Conservation (phyloP, 35 echinoderm and acorn worm species). For the Heliocidaris erythrogramma region DNA sequence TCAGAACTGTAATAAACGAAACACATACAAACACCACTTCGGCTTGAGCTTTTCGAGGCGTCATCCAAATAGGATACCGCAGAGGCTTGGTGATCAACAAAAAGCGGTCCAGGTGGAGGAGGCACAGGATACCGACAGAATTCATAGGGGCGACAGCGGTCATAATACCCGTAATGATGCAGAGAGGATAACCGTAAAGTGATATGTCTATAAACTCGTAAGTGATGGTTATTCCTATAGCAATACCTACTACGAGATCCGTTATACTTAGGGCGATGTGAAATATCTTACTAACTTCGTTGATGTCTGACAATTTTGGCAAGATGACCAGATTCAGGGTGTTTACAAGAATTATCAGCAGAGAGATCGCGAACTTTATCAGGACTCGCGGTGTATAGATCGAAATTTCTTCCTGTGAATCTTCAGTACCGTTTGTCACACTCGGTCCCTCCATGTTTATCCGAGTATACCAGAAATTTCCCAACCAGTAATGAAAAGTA, state of each 20-base stretch:
- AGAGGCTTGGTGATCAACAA: background rate
- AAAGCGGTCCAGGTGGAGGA: background rate
- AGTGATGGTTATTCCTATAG: background rate
- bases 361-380: too few relatives aligned
- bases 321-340: background rate
- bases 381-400: too few relatives aligned
- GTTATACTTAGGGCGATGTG: background rate
- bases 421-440: too few relatives aligned
- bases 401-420: too few relatives aligned
- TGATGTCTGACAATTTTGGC: background rate
- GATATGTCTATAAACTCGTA: background rate
- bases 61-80: background rate
- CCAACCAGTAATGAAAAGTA: too few relatives aligned
- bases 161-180: background rate
- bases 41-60: background rate
- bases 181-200: background rate
- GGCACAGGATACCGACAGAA: background rate
- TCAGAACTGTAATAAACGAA: background rate
- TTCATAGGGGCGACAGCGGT: background rate
- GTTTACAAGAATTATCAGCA: background rate
- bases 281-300: background rate
- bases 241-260: background rate
- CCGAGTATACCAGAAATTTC: too few relatives aligned
- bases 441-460: too few relatives aligned
- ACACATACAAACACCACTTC: background rate